phyloP scores from a whole-genome alignment of 2,888 invertebrate species.

The Drosophila rellima region DNA sequence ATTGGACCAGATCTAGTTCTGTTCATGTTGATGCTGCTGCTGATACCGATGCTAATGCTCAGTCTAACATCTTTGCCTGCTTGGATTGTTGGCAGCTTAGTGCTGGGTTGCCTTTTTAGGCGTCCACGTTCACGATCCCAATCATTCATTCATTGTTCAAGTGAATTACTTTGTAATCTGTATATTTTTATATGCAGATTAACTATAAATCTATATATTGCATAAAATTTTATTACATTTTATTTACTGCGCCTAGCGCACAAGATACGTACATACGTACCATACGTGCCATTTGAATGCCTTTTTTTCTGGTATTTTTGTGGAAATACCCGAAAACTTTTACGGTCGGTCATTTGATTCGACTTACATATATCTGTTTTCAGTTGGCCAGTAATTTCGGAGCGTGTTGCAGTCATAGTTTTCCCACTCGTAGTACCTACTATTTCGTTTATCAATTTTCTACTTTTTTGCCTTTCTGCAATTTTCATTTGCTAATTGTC shows the following conservation, averaged over 20 bases:
- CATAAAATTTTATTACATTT: not conserved
- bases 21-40: conserved; percentile 11
- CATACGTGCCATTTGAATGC: conserved; percentile 33
- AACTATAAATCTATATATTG: not conserved
- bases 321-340: conserved; percentile 44
- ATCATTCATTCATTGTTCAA: conserved; percentile 25
- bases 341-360: conserved; percentile 50
- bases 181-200: not conserved
- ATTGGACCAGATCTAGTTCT: conserved; percentile 19
- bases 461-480: conserved; percentile 28
- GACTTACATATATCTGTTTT: conserved; percentile 27
- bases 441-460: conserved; percentile 13
- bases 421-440: conserved; percentile 5
- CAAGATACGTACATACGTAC: conserved; percentile 1
- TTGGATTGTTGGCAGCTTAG: conserved; percentile 35
- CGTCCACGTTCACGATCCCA: conserved; percentile 36
- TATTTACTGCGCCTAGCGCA: not conserved
- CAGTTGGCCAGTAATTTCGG: conserved; percentile 54
- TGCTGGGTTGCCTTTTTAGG: conserved; percentile 56
- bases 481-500: conserved; percentile 59
- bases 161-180: conserved; percentile 33
- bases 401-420: conserved; percentile 51
- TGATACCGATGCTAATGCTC: not conserved
- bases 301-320: conserved; percentile 39
- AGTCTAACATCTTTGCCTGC: conserved; percentile 29